Evolutionary conservation across 2,797 vertebrate genomes (phyloP).

Genomic region (Tragopan temminckii): DNA sequence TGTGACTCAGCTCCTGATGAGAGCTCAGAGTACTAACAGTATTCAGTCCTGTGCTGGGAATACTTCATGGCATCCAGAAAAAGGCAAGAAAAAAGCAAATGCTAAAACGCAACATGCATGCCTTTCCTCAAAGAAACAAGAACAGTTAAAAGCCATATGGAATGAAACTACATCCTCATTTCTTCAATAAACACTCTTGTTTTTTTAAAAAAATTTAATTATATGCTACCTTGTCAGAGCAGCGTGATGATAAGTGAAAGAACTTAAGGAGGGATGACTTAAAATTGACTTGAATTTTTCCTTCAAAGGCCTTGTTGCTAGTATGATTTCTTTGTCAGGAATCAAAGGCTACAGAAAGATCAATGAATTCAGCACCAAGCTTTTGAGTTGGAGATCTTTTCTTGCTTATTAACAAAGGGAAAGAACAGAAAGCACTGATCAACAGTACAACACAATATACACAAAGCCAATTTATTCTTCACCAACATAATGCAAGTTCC

Average conservation of each 20-base stretch:
- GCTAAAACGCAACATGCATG: not conserved
- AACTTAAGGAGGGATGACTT: not conserved
- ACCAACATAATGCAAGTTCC: not conserved
- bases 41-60: not conserved
- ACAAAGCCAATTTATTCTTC: not conserved
- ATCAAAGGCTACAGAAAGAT: conserved; percentile 50
- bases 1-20: not conserved
- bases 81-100: not conserved
- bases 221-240: not conserved
- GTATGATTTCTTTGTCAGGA: conserved; percentile 14
- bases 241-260: not conserved
- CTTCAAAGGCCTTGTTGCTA: not conserved
- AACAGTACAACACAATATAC: not conserved
- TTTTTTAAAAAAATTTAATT: not conserved
- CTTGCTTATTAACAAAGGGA: conserved; percentile 19
- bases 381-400: conserved; percentile 56
- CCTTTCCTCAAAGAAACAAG: not conserved
- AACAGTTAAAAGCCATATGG: not conserved
- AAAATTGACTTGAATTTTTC: not conserved
- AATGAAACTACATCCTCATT: not conserved
- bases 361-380: conserved; percentile 12
- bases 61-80: rapidly evolving
- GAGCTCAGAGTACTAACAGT: no score
- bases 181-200: not conserved
- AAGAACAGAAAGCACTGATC: conserved; percentile 6